Percentiles rank a stretch among this genome's conserved stretches.
Evolutionary conservation across 2,797 vertebrate species (phyloP).

Genomic region (Acipenser ruthenus): DNA sequence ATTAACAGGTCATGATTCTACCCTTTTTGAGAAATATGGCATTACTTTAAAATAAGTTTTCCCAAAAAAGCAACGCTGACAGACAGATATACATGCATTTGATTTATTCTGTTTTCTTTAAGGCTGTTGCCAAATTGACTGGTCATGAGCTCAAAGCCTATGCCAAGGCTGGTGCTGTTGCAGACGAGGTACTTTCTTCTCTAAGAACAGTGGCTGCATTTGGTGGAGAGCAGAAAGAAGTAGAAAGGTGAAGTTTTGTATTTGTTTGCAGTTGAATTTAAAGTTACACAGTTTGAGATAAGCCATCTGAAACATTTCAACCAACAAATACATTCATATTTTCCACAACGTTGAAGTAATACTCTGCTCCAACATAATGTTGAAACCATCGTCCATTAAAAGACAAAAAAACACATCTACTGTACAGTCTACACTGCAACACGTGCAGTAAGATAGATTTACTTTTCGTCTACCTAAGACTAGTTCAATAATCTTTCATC

Average conservation of each 20-base stretch:
- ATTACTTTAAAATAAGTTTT: neutral
- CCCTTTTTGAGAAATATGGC: too few relatives aligned
- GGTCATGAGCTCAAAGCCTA: conserved; percentile 60
- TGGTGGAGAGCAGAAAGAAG: conserved; percentile 62
- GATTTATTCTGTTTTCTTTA: neutral
- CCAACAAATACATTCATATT: neutral
- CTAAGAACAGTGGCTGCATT: conserved; percentile 71
- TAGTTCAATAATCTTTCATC: conserved; percentile 12
- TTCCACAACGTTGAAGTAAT: neutral
- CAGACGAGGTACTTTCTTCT: conserved; percentile 65
- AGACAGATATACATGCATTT: neutral
- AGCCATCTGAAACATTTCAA: neutral
- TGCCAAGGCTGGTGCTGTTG: conserved; percentile 66
- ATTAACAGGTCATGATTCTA: too few relatives aligned
- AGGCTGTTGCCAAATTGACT: conserved; percentile 60
- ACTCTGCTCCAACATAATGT: neutral
- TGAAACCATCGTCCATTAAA: too few relatives aligned
- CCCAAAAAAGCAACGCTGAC: neutral
- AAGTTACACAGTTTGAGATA: too few relatives aligned
- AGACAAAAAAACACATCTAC: too few relatives aligned
- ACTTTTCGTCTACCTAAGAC: too few relatives aligned
- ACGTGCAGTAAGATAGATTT: too few relatives aligned
- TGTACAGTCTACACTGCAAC: too few relatives aligned
- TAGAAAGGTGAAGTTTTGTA: conserved; percentile 46
- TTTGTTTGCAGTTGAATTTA: too few relatives aligned